A percentile compares a stretch with the other conserved stretches of the same genome.
Conservation (phyloP, 1,140 invertebrate genomes). For the Drosophila gunungcola region DNA sequence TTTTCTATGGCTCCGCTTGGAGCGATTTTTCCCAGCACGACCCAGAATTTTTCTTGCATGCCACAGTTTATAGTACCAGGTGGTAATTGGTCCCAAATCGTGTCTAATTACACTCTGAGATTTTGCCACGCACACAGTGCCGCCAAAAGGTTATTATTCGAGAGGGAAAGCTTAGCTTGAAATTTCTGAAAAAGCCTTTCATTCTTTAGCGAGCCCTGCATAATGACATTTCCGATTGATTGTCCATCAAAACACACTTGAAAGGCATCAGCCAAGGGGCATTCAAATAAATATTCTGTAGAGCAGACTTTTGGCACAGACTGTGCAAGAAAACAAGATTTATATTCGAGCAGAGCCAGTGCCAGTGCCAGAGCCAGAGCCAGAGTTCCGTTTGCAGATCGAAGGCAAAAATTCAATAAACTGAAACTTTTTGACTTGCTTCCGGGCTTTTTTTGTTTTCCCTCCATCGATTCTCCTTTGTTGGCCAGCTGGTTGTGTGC, state of each 20-base stretch:
- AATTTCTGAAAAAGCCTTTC: neutral
- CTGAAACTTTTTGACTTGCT: slow-evolving; percentile 56
- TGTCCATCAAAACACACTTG: slow-evolving; percentile 35
- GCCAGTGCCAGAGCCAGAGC: neutral
- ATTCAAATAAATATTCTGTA: slow-evolving; percentile 7
- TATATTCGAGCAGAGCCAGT: slow-evolving; percentile 23
- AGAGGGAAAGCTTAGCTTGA: neutral
- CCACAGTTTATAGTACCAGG: slow-evolving; percentile 58
- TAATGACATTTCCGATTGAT: slow-evolving; percentile 44
- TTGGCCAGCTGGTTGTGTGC: slow-evolving; percentile 47
- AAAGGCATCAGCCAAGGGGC: slow-evolving; percentile 7
- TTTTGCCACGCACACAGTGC: slow-evolving; percentile 21
- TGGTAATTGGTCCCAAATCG: slow-evolving; percentile 78
- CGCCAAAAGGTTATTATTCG: too few species aligned
- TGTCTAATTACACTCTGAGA: slow-evolving; percentile 71
- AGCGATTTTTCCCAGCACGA: slow-evolving; percentile 21
- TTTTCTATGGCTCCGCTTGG: slow-evolving; percentile 29
- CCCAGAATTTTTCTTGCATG: slow-evolving; percentile 33
- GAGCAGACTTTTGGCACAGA: slow-evolving; percentile 38
- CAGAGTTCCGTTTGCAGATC: slow-evolving; percentile 61
- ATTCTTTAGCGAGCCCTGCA: neutral
- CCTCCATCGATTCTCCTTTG: slow-evolving; percentile 24
- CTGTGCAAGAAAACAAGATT: slow-evolving; percentile 47
- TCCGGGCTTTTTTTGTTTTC: slow-evolving; percentile 43
- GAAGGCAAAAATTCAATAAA: slow-evolving; percentile 77